phyloP scores from a whole-genome alignment of 92 coral and sea anemone genomes.

The Actinostola sp. region DNA sequence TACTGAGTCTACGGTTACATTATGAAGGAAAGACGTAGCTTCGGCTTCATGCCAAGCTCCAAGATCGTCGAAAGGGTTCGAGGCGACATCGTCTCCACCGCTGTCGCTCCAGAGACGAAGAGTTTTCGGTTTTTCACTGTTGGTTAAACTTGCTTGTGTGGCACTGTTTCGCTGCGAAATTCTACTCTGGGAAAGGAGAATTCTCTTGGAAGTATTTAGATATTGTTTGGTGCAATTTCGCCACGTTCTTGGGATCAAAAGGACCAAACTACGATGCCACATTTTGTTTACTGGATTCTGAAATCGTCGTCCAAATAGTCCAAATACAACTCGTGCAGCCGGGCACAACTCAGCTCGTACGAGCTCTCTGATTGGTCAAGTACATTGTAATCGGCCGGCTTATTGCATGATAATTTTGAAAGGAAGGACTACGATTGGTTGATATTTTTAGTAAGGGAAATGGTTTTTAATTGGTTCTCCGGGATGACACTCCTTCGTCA shows the following conservation, averaged over 20 bases:
- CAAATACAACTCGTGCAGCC: not conserved
- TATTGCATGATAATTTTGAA: too few relatives aligned
- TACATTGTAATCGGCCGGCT: too few relatives aligned
- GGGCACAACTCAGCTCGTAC: conserved; percentile 3
- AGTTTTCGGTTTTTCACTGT: conserved; percentile 7
- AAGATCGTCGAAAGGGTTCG: conserved; percentile 85
- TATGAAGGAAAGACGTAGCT: conserved; percentile 79
- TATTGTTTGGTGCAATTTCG: conserved; percentile 6
- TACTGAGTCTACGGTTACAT: conserved; percentile 69
- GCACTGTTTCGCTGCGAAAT: conserved; percentile 8
- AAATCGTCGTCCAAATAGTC: not conserved
- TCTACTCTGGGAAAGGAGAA: not conserved
- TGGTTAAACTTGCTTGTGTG: conserved; percentile 2
- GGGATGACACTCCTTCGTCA: conserved; percentile 3
- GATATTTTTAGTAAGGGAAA: not conserved
- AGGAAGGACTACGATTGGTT: too few relatives aligned
- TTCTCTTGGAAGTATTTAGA: not conserved
- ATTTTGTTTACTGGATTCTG: not conserved
- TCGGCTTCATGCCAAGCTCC: conserved; percentile 98
- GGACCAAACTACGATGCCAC: conserved; percentile 7
- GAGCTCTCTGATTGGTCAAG: conserved; percentile 15
- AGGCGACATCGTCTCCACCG: conserved; percentile 60
- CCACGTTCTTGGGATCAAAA: conserved; percentile 18
- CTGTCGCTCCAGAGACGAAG: conserved; percentile 89
- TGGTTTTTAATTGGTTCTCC: not conserved